Percentiles rank a stretch among this genome's conserved stretches.
These are phyloP conservation scores for Eonycteris spelaea DNA, from an alignment of 2,113 vertebrate genomes.

Conservation along the genomic window DNA sequence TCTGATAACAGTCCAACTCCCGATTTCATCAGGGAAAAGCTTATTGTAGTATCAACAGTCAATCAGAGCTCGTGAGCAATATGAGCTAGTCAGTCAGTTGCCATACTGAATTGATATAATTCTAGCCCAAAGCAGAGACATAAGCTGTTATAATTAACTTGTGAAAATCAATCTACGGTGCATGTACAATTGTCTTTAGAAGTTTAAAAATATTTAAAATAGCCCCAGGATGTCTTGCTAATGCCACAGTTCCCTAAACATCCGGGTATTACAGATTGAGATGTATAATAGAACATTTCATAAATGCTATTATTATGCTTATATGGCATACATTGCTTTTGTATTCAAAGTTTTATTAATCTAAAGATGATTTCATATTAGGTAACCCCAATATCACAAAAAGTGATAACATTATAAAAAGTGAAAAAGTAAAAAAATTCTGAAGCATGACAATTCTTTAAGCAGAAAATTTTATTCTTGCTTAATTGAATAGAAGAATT, in stretches of 20 bases:
- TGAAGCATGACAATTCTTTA: neutral
- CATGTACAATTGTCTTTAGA: neutral
- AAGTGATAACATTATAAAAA: neutral
- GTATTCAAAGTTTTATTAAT: neutral
- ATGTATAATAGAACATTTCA: neutral
- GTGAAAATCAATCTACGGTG: neutral
- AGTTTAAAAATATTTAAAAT: slow-evolving; percentile 22
- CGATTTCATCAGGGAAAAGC: neutral
- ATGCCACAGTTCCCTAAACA: neutral
- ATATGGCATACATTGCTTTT: neutral
- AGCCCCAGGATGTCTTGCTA: neutral
- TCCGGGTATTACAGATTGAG: neutral
- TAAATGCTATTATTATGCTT: neutral
- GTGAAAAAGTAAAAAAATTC: neutral
- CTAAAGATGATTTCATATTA: neutral
- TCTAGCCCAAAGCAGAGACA: slow-evolving; percentile 34
- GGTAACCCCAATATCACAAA: neutral
- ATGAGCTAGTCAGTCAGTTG: neutral
- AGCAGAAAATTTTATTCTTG: neutral
- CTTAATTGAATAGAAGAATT: neutral
- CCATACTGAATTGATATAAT: neutral
- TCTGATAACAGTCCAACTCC: neutral
- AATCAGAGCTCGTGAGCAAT: neutral
- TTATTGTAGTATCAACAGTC: neutral
- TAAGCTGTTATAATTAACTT: neutral